phyloP scores from a whole-genome alignment of 1,140 invertebrate genomes.

The silkworm (Bombyx mori) region DNA sequence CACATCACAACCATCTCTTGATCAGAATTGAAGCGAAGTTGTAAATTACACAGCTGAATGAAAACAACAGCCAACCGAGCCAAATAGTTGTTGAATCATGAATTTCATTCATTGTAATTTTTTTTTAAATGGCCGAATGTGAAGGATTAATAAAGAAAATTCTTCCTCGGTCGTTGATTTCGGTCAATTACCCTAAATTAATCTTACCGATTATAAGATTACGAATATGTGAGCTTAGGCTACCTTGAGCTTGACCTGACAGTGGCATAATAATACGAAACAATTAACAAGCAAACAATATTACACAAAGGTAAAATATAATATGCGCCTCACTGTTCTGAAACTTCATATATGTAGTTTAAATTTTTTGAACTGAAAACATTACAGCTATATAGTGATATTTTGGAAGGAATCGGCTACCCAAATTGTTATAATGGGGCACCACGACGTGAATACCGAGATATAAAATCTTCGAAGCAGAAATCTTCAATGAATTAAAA shows the following conservation, averaged over 20 bases:
- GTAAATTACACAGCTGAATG: constrained; percentile 17
- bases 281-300: constrained; percentile 19
- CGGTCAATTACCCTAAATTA: constrained; percentile 5
- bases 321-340: no score
- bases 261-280: constrained; percentile 20
- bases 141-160: no score
- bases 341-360: no score
- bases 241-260: constrained; percentile 51
- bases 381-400: no score
- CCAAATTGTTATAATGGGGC: no score
- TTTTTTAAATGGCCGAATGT: no score
- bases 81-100: constrained; percentile 38
- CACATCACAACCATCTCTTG: constrained; percentile 3
- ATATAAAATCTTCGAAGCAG: no score
- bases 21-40: constrained; percentile 11
- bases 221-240: constrained; percentile 4
- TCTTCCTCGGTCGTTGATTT: constrained; percentile 3
- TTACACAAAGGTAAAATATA: no score
- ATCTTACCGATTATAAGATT: background rate
- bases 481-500: no score
- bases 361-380: no score
- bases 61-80: constrained; percentile 25
- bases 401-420: no score
- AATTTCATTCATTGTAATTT: constrained; percentile 40
- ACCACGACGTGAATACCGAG: no score